Percentiles rank a stretch among this genome's conserved stretches.
Evolutionary conservation across 2,113 vertebrate genomes (phyloP).

Genomic region (Chascanopsetta lugubris): DNA sequence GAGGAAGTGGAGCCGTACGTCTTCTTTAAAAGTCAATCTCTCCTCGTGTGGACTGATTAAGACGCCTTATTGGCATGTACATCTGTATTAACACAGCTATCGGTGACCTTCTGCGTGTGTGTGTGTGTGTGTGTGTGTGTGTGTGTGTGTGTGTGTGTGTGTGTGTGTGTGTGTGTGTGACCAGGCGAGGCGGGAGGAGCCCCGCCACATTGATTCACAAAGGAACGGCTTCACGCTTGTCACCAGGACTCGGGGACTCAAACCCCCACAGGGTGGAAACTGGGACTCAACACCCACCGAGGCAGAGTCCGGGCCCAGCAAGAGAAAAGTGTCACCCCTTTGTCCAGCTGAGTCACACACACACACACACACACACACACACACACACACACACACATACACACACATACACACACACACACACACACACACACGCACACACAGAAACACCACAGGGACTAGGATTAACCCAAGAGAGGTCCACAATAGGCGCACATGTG

Average conservation of each 20-base stretch:
- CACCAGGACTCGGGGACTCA: conserved; percentile 62
- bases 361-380: conserved; percentile 46
- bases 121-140: conserved; percentile 46
- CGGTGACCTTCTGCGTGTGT: conserved; percentile 44
- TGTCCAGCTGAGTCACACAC: conserved; percentile 52
- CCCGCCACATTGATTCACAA: conserved; percentile 78
- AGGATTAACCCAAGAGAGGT: conserved; percentile 85
- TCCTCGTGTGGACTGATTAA: conserved; percentile 81
- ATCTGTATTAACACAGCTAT: conserved; percentile 72
- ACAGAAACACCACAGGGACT: conserved; percentile 75
- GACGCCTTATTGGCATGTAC: conserved; percentile 83
- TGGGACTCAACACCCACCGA: conserved; percentile 50
- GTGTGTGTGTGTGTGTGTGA: conserved; percentile 40
- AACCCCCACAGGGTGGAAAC: conserved; percentile 53
- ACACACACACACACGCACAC: conserved; percentile 39
- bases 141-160: conserved; percentile 53
- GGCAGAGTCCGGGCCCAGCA: conserved; percentile 39
- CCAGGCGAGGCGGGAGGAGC: conserved; percentile 31
- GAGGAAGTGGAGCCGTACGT: conserved; percentile 53
- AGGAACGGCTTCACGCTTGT: conserved; percentile 77
- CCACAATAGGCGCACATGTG: conserved; percentile 93
- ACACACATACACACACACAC: conserved; percentile 46
- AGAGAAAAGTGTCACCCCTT: conserved; percentile 55
- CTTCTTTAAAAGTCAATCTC: conserved; percentile 80
- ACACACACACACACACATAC: conserved; percentile 59